Evolutionary conservation across 2,113 vertebrate genomes (phyloP).

Genomic region (Antechinus stuartii): DNA sequence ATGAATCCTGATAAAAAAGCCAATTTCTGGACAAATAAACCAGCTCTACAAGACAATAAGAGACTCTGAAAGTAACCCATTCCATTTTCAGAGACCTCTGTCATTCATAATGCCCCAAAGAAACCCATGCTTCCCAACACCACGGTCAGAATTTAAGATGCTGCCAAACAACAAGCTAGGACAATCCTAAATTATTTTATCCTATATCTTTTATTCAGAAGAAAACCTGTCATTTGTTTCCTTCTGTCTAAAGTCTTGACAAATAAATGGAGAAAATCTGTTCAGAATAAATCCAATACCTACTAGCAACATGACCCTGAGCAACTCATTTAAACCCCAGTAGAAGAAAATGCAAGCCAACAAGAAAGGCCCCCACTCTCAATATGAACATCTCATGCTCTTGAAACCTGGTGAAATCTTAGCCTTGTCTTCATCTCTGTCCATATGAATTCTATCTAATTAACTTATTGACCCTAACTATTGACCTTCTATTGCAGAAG

Average conservation of each 20-base stretch:
- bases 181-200: not conserved
- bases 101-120: not conserved
- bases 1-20: no score
- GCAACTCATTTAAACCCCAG: not conserved
- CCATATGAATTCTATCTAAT: not conserved
- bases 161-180: not conserved
- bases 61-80: not conserved
- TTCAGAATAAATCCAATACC: not conserved
- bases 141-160: not conserved
- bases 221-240: not conserved
- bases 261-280: conserved; percentile 48
- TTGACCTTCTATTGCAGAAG: not conserved
- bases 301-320: not conserved
- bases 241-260: conserved; percentile 46
- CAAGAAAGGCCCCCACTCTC: not conserved
- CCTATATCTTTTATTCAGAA: not conserved
- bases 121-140: not conserved
- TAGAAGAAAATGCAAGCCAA: not conserved
- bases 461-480: not conserved
- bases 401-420: not conserved
- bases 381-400: not conserved
- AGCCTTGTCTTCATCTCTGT: not conserved
- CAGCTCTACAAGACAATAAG: not conserved
- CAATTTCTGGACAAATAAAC: no score
- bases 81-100: not conserved